Percentiles rank a stretch among this genome's conserved stretches.
These are phyloP conservation scores for Leptoclinus maculatus DNA, from an alignment of 2,797 vertebrate species.

Conservation along the genomic window DNA sequence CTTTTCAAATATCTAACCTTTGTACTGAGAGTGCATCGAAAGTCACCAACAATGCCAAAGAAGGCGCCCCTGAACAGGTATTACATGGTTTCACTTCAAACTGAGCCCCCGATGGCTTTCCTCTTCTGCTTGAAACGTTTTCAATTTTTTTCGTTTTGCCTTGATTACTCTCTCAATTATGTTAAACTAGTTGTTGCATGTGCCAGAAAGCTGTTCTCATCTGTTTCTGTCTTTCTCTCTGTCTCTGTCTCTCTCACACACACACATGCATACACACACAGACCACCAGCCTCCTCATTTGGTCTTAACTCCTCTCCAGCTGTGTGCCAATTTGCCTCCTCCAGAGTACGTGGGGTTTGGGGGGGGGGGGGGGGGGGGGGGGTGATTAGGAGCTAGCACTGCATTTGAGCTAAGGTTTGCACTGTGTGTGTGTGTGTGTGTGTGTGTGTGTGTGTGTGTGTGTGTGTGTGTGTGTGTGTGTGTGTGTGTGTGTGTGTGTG, in stretches of 20 bases:
- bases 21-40: background rate
- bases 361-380: constrained; percentile 29
- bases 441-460: constrained; percentile 31
- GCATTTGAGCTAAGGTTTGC: constrained; percentile 50
- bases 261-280: constrained; percentile 30
- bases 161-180: constrained; percentile 64
- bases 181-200: constrained; percentile 61
- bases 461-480: constrained; percentile 12
- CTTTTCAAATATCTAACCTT: constrained; percentile 46
- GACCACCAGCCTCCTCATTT: constrained; percentile 65
- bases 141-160: constrained; percentile 42
- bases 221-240: constrained; percentile 50
- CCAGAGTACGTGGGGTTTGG: constrained; percentile 55
- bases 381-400: constrained; percentile 64
- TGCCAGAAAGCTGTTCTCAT: constrained; percentile 66
- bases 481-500: constrained; percentile 30
- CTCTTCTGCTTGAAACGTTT: constrained; percentile 44
- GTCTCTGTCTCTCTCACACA: constrained; percentile 17
- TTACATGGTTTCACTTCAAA: constrained; percentile 25
- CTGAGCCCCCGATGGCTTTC: constrained; percentile 10
- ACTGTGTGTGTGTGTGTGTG: constrained; percentile 20
- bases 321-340: constrained; percentile 77
- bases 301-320: constrained; percentile 74
- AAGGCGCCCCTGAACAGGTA: constrained; percentile 42
- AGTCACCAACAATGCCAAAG: background rate